Evolutionary conservation across 2,113 vertebrate genomes (phyloP), one percentile per base, ranked within the genome.

Genomic region (Oreochromis niloticus): DNA sequence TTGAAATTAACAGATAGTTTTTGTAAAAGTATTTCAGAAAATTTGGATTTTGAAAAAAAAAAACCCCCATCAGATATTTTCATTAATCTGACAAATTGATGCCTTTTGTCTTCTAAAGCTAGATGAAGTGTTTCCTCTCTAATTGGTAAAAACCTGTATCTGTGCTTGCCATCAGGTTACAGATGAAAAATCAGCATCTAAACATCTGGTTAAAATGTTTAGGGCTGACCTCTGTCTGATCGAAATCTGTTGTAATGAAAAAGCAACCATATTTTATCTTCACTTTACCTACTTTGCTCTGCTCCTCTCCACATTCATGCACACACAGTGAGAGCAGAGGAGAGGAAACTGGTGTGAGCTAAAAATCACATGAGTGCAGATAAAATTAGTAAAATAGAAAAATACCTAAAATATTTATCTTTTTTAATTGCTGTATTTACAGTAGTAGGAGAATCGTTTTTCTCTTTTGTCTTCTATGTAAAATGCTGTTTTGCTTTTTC

Each of bases 361-460:
- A 34, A 52, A 78, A 1, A 0, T 78, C 12, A n/a, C 16, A 75
- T 0, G 9, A 48, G 22, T 75, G 3, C 73, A 78, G 16, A n/a
- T 19, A 32, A 50, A 50, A 78, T 50, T 1, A 19, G 24, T 30
- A 50, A 75, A 75, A 32, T 13, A 50, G 43, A 19, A 50, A 75
- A 50, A 1, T n/a, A 2, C 6, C 43, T 32, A 78, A 50, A 78
- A 75, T 32, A 50, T 75, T 12, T 27, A 9, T 48, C 1, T 48
- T 73, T 16, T 46, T 46, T 6, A 2, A 75, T 48, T 75, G 4
- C 13, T 75, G 2, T 19, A 75, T 30, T 48, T 75, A 7, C n/a
- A 50, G 10, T 48, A 50, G 50, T 0, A 1, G 43, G 71, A 17
- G 43, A 78, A 48, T 19, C 0, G 7, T 17, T 71, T 0, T 7